Evolutionary conservation across 2,888 invertebrate genomes (phyloP), one percentile per base, ranked within the genome.

Genomic region (Sinhomidia bicolor): DNA sequence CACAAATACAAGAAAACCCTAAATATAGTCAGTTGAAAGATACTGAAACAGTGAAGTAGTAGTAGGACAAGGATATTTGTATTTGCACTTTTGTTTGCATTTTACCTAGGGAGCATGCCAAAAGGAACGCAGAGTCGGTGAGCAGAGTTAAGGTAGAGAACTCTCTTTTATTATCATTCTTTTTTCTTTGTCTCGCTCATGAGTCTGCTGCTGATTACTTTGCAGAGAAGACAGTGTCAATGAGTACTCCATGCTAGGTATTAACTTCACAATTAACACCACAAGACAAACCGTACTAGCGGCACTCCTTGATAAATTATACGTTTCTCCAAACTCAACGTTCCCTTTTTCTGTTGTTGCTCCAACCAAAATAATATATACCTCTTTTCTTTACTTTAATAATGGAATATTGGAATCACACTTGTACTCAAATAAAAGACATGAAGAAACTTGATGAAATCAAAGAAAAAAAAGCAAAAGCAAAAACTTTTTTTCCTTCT

Each of bases 261-360:
- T 44, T 44, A 20, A 71, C 71, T 44, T 44, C 12, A 41, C 71
- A 44, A 9, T 44, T 44, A 23, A 20, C 41, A 65, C 65, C 32
- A 65, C 10, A 29, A 65, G 62, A 26, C 29, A 65, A n/a, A 10
- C 71, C 20, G 23, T 71, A 41, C 23, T 44, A 12, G 12, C 71
- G 71, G 71, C 71, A 71, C 44, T 44, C 44, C 23, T 71, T 71
- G 44, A 44, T 12, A 44, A 71, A 71, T 71, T 71, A 32, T 36
- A 5, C 32, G 5, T 26, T 26, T 9, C 62, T 3, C 62, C n/a
- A 9, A 7, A 7, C 10, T 10, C 23, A n/a, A n/a, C n/a, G n/a
- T n/a, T n/a, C n/a, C n/a, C n/a, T 14, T 60, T 14, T 51, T 14
- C 51, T 17, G 20, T 20, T 3, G 7, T 7, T 71, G 44, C 41